Evolutionary conservation across 2,113 vertebrate genomes (phyloP), one percentile per base, ranked within the genome.

Genomic region (Procavia capensis): DNA sequence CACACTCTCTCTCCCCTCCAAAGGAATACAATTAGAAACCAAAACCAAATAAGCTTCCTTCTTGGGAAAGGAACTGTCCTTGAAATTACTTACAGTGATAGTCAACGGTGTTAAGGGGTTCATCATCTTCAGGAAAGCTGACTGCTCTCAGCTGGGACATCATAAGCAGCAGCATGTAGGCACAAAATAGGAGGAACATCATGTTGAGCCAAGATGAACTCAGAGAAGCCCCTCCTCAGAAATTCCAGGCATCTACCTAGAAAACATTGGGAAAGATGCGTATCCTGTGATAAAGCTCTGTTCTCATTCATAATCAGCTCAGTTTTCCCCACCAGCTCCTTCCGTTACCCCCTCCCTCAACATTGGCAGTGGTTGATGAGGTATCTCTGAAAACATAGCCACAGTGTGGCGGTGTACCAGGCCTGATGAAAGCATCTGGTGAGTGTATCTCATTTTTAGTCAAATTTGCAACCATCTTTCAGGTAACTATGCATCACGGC

Each of bases 71-170:
- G 20, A 22, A 70, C 43, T 1, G 89, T 57, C 63, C 68, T 63
- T 63, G 79, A 27, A 78, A 17, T 91, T 45, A 99, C 99, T 99
- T 97, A 99, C 99, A 99, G 98, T 99, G 99, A 94, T 99, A 99
- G 94, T 99, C 99, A 29, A 99, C 99, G 14, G 99, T 93, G 20
- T 99, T 99, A 2, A 99, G 99, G 78, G 99, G 99, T 16, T 99
- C 97, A 43, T 98, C 98, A 27, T 99, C 99, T 96, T 99, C 99
- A 0, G 99, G 99, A 98, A 99, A 99, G 98, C 99, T 99, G 98
- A 99, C 98, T 3, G 99, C 99, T 11, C 96, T 96, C 95, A 99
- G 95, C 95, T 97, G 98, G 79, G 98, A 98, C 87, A 98, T 94
- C 95, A 98, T 97, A 95, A 99, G 95, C 31, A 99, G 98, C 95